A percentile compares a stretch with the other conserved stretches of the same genome.
Conservation (phyloP, 2,797 vertebrate species). For the Sebastes aleutianus region DNA sequence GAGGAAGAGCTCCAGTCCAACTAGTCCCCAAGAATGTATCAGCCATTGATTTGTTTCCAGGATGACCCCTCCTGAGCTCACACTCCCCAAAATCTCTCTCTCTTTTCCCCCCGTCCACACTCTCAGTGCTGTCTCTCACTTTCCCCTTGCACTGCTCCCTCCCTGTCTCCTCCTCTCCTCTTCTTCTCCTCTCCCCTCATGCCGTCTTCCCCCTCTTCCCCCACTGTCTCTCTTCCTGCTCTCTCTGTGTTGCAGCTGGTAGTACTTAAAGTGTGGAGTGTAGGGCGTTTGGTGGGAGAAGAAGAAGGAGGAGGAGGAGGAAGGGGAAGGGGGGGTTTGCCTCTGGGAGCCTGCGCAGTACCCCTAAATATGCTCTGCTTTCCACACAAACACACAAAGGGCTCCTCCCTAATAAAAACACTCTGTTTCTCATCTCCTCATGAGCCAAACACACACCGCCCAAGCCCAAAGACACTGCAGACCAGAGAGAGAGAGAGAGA, state of each 20-base stretch:
- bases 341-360: conserved; percentile 70
- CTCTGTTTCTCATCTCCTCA: conserved; percentile 76
- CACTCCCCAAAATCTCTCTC: conserved; percentile 40
- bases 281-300: conserved; percentile 60
- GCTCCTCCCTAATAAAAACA: conserved; percentile 81
- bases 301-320: not conserved
- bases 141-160: conserved; percentile 37
- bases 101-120: conserved; percentile 6
- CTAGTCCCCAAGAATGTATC: conserved; percentile 84
- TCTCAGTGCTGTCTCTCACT: conserved; percentile 30
- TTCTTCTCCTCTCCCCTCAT: conserved; percentile 11
- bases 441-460: conserved; percentile 72
- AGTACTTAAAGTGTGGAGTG: conserved; percentile 79
- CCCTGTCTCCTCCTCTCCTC: conserved; percentile 34
- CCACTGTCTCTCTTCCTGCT: conserved; percentile 45
- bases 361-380: conserved; percentile 69
- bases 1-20: conserved; percentile 80
- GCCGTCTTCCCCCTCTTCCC: conserved; percentile 27
- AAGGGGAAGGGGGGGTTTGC: not conserved
- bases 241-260: conserved; percentile 80
- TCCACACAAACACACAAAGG: conserved; percentile 70
- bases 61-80: conserved; percentile 78
- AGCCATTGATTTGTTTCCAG: conserved; percentile 85
- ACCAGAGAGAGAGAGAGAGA: conserved; percentile 6
- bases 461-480: conserved; percentile 54